Evolutionary conservation across 1,140 invertebrate genomes (phyloP).

Genomic region (Idris sp.): DNA sequence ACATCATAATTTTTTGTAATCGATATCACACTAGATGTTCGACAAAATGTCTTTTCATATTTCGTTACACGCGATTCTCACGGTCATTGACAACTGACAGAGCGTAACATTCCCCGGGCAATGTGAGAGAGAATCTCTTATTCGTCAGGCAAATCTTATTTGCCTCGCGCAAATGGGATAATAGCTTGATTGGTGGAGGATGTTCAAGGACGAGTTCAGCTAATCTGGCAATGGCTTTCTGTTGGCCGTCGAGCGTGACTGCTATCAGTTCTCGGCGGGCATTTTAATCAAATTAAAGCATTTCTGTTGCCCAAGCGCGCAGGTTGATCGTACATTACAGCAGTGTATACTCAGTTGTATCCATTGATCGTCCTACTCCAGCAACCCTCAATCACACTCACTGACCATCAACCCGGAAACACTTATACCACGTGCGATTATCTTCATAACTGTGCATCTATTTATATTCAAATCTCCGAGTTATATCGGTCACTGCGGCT

Average conservation of each 20-base stretch:
- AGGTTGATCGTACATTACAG: slow-evolving; percentile 63
- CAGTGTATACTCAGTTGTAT: slow-evolving; percentile 57
- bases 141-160: slow-evolving; percentile 54
- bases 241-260: slow-evolving; percentile 53
- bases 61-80: slow-evolving; percentile 48
- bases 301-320: slow-evolving; percentile 61
- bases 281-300: slow-evolving; percentile 68
- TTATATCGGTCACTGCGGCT: slow-evolving; percentile 13
- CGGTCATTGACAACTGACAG: slow-evolving; percentile 53
- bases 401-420: slow-evolving; percentile 61
- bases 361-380: slow-evolving; percentile 66
- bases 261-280: slow-evolving; percentile 38
- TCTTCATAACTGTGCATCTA: slow-evolving; percentile 1
- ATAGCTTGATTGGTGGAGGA: slow-evolving; percentile 64
- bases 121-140: slow-evolving; percentile 5
- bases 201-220: slow-evolving; percentile 55
- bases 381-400: slow-evolving; percentile 70
- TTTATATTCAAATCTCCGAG: slow-evolving; percentile 17
- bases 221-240: slow-evolving; percentile 44
- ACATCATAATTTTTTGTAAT: slow-evolving; percentile 4
- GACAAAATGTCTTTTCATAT: too few species aligned
- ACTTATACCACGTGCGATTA: slow-evolving; percentile 14
- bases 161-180: slow-evolving; percentile 60
- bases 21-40: too few species aligned
- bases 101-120: slow-evolving; percentile 52